Evolutionary conservation across 2,888 invertebrate genomes (phyloP).

Genomic region (Lathronympha strigana): DNA sequence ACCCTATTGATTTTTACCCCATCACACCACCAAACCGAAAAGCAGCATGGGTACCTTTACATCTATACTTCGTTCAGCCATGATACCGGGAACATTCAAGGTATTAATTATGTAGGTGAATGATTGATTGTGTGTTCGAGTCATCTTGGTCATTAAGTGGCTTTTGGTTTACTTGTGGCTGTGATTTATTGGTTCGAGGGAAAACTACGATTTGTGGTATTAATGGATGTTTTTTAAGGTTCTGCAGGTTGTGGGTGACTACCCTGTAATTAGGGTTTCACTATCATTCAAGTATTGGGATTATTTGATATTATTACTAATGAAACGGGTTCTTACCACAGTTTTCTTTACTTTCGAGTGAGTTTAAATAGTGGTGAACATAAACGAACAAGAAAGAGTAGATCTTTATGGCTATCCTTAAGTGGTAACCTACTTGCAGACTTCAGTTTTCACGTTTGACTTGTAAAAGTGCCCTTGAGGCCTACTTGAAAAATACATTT

Average conservation of each 20-base stretch:
- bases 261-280: not conserved
- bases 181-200: conserved; percentile 43
- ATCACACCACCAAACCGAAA: conserved; percentile 65
- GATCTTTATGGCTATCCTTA: too few relatives aligned
- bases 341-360: too few relatives aligned
- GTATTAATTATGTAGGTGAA: conserved; percentile 79
- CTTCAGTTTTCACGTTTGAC: too few relatives aligned
- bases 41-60: not conserved
- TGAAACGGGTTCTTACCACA: too few relatives aligned
- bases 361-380: too few relatives aligned
- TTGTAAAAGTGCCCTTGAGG: too few relatives aligned
- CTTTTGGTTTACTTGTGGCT: conserved; percentile 45
- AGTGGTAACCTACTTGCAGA: too few relatives aligned
- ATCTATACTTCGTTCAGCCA: too few relatives aligned
- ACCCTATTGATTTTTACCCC: conserved; percentile 76
- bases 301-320: too few relatives aligned
- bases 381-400: too few relatives aligned
- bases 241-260: not conserved
- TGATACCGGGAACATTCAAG: conserved; percentile 59
- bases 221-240: conserved; percentile 4
- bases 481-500: too few relatives aligned
- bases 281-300: too few relatives aligned
- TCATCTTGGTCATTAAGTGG: conserved; percentile 42
- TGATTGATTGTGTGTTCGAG: conserved; percentile 72
- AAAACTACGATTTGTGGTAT: conserved; percentile 1